These are phyloP conservation scores for Mastomys natalensis DNA, from an alignment of 2,113 vertebrate genomes.

Conservation along the genomic window DNA sequence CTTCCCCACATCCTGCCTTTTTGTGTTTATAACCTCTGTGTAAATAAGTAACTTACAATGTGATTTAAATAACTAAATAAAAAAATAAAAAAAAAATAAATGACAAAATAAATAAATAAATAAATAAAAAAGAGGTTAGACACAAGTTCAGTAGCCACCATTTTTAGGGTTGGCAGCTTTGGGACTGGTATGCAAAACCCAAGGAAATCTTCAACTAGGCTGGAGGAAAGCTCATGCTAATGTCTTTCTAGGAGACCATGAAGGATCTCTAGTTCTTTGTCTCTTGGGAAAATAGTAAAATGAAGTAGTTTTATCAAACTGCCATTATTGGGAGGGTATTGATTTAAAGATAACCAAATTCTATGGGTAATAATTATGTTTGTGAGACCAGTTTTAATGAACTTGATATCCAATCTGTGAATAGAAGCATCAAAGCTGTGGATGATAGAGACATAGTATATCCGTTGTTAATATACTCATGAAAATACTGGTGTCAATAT, in stretches of 20 bases:
- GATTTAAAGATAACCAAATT: neutral
- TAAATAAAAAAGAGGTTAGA: too few species aligned
- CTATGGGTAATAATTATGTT: neutral
- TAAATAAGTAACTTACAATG: too few species aligned
- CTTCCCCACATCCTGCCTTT: too few species aligned
- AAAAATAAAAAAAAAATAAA: too few species aligned
- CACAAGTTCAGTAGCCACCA: neutral
- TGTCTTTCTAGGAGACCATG: neutral
- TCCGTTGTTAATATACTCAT: neutral
- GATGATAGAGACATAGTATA: neutral
- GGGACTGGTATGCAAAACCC: neutral
- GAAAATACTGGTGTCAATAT: neutral
- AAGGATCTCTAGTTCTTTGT: neutral
- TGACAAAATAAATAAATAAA: too few species aligned
- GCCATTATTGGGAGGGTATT: neutral
- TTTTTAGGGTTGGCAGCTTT: neutral
- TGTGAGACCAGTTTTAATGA: neutral
- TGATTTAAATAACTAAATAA: too few species aligned
- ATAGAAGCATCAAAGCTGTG: neutral
- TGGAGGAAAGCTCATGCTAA: neutral
- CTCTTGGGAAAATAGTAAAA: neutral
- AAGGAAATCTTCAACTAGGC: neutral
- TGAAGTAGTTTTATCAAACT: neutral
- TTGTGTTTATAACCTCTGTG: too few species aligned
- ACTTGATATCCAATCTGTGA: neutral